Evolutionary conservation across 2,797 vertebrate genomes (phyloP).

Genomic region (Acipenser oxyrinchus): DNA sequence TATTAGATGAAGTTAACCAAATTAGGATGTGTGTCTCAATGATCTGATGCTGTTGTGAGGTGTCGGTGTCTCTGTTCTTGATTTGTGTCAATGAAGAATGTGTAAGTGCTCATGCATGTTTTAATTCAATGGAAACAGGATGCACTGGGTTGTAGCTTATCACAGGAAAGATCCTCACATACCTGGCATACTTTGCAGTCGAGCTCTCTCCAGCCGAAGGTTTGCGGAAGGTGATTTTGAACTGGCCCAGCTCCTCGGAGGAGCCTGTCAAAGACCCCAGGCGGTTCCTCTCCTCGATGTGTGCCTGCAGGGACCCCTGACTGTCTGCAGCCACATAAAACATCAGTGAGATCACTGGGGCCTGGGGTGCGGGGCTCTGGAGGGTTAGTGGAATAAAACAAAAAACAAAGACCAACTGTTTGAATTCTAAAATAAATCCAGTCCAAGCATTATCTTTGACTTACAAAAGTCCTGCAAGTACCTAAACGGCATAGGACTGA

Average conservation of each 20-base stretch:
- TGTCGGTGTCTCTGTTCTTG: too few relatives aligned
- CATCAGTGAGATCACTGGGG: constrained; percentile 75
- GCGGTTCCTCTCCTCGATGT: constrained; percentile 60
- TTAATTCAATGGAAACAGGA: too few relatives aligned
- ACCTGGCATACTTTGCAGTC: constrained; percentile 71
- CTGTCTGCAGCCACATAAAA: constrained; percentile 84
- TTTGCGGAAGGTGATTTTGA: constrained; percentile 74
- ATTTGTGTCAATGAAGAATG: too few relatives aligned
- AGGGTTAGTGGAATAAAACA: not conserved
- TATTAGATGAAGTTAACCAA: too few relatives aligned
- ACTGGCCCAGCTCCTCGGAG: constrained; percentile 78
- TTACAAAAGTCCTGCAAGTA: too few relatives aligned
- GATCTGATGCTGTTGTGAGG: too few relatives aligned
- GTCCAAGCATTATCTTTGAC: too few relatives aligned
- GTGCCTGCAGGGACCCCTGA: constrained; percentile 67
- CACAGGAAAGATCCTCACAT: constrained; percentile 15
- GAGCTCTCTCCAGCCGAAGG: constrained; percentile 57
- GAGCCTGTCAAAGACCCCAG: constrained; percentile 71
- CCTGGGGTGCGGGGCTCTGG: constrained; percentile 49
- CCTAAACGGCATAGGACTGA: too few relatives aligned
- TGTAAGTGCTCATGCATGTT: too few relatives aligned
- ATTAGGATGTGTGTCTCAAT: too few relatives aligned
- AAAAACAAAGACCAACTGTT: constrained; percentile 30
- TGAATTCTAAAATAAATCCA: not conserved
- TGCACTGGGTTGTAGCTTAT: too few relatives aligned